A percentile compares a stretch with the other conserved stretches of the same genome.
Evolutionary conservation across 2,888 invertebrate genomes (phyloP).

Genomic region (Volucella zonaria): DNA sequence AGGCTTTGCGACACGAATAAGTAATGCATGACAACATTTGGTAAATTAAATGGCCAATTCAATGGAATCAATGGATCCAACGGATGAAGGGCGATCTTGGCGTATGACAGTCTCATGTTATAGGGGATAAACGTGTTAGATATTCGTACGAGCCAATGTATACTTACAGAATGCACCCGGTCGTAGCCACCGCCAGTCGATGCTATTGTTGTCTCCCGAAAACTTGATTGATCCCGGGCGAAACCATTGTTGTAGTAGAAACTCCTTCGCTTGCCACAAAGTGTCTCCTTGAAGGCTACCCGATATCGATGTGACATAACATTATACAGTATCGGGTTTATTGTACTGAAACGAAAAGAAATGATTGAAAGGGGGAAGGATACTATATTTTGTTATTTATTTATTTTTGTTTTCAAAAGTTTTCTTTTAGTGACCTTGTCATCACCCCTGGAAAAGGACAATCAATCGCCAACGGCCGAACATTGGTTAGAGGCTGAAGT

Average conservation of each 20-base stretch:
- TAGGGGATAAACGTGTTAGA: not conserved
- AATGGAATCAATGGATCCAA: too few relatives aligned
- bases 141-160: too few relatives aligned
- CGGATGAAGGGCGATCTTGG: too few relatives aligned
- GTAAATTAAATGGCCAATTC: not conserved
- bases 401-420: not conserved
- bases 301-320: constrained; percentile 91
- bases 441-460: constrained; percentile 25
- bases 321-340: constrained; percentile 94
- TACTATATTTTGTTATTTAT: not conserved
- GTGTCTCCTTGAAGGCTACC: constrained; percentile 89
- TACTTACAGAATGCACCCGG: constrained; percentile 78
- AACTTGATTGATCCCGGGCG: constrained; percentile 85
- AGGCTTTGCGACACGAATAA: not conserved
- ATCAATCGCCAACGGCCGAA: constrained; percentile 36
- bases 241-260: constrained; percentile 83
- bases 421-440: not conserved
- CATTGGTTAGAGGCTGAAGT: not conserved
- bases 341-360: constrained; percentile 84
- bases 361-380: constrained; percentile 14
- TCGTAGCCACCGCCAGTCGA: constrained; percentile 77
- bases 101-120: too few relatives aligned
- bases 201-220: constrained; percentile 84
- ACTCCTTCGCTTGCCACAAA: constrained; percentile 85
- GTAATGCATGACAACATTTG: constrained; percentile 1